Conservation (phyloP, 2,113 vertebrate species). For the Clarias gariepinus region DNA sequence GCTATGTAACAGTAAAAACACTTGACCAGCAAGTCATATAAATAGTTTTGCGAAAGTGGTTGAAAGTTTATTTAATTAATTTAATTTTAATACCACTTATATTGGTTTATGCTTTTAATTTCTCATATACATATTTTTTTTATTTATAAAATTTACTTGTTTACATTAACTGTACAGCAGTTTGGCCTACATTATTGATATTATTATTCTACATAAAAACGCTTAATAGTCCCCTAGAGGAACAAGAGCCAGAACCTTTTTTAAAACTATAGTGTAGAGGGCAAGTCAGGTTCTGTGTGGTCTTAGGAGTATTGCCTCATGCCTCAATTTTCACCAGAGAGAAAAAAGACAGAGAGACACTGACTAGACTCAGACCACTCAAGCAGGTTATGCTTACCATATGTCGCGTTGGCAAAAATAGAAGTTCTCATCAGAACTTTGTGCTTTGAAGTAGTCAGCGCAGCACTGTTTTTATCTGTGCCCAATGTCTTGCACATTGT, state of each 20-base stretch:
- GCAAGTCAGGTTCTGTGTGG: constrained; percentile 10
- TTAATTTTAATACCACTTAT: neutral
- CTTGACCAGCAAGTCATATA: neutral
- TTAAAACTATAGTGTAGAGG: constrained; percentile 37
- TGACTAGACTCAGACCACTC: constrained; percentile 37
- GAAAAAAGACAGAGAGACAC: constrained; percentile 12
- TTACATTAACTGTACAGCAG: neutral
- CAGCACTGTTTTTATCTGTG: too few species aligned
- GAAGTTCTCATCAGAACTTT: neutral
- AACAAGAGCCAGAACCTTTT: neutral
- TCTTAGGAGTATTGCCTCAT: constrained; percentile 11
- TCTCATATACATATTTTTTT: neutral
- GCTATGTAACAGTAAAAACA: neutral
- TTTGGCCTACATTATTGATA: neutral
- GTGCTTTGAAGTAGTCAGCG: too few species aligned
- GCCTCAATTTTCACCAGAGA: constrained; percentile 12
- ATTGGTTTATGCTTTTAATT: neutral
- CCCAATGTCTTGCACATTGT: too few species aligned
- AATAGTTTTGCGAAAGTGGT: neutral
- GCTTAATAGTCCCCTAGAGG: neutral
- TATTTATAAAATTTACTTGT: neutral
- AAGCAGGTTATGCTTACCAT: constrained; percentile 10
- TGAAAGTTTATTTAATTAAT: neutral
- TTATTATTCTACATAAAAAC: neutral
- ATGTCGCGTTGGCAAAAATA: neutral